Base-by-base conservation (phyloP, 2,888 invertebrate genomes). In the Deilephila elpenor region DNA sequence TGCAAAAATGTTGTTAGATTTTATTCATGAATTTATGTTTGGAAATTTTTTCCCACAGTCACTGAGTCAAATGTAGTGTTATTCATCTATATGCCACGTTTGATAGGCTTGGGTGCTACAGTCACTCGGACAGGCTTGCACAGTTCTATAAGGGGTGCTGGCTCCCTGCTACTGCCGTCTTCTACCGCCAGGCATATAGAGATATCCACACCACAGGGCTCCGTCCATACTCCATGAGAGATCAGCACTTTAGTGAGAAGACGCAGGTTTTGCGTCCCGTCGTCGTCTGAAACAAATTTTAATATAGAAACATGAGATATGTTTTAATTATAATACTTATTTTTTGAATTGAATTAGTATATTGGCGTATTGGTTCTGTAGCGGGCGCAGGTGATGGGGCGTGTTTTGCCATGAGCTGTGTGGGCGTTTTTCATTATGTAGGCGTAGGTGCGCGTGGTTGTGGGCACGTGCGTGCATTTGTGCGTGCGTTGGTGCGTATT, bases 211-310 rank as follows among this genome's bases (percentile, higher is more conserved):
- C 97, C 97, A 80, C 98, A 98, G 0, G 98, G 97, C 90, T 98
- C 98, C 74, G 98, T 98, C 98, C 98, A 98, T 29, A 98, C 98
- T 81, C 97, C 97, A 90, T 98, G 98, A 0, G 99, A 99, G 34
- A 99, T 95, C 61, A 98, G 93, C 17, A 99, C 98, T 0, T 97
- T 98, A 0, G 99, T 98, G 51, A 98, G 95, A 32, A 99, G 94
- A 19, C 98, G 95, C 78, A 96, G 94, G 86, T 96, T 95, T 75
- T 95, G 94, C 0, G 95, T 96, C 78, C 94, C 94, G 79, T 95
- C 94, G 5, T 93, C 92, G 75, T 95, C 96, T 95, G 17, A 56
- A 64, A 72, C 32, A 61, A 51, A 29, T 37, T 37, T 37, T 44
- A 44, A 3, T 32, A 14, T 44, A 44, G 11, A 14, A 3, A 25